Base-by-base conservation (phyloP, 2,113 vertebrate genomes). In the Mormyrus lacerda region DNA sequence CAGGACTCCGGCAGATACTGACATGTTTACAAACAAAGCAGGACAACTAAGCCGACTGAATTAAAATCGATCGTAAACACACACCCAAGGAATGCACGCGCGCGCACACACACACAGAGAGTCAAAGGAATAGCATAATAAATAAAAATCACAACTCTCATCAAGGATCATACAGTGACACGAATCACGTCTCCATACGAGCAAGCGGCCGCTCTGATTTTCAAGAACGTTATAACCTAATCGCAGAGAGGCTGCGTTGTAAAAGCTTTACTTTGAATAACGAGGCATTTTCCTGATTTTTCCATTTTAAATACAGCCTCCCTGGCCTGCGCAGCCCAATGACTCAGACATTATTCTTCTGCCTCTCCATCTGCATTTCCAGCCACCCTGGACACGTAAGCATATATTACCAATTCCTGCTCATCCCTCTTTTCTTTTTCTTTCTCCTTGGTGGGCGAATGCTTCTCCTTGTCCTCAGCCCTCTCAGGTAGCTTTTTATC, bases 381-480 rank as follows among this genome's bases (percentile, higher is more conserved):
- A 21, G 10, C 76, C 55, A 89, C 9, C n/a, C 6, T 91, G 86
- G 89, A 87, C 15, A 82, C 88, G 90, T 51, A 0, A 4, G 6
- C 4, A 4, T 24, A 31, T 48, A 89, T 91, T 87, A 96, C 96
- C 93, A 96, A 87, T 87, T 96, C 96, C 85, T 96, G 95, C 55
- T 96, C 96, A 87, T 96, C 96, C 35, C 4, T 79, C 73, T 79
- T 79, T 91, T 96, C 96, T 92, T 96, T 96, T 0, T 95, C 95
- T 55, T 96, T 96, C 5, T 95, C 96, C 88, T 96, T 96, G 4
- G 94, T 94, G 0, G 94, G 87, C 24, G 93, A 47, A 88, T 94
- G 90, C 24, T 93, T 89, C 21, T 92, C 92, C 91, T 96, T 96
- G 79, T 95, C 94, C 89, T 95, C 95, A 0, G 90, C 92, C 93